Evolutionary conservation across 1,140 invertebrate species (phyloP).

Genomic region (Trichogramma pretiosum): DNA sequence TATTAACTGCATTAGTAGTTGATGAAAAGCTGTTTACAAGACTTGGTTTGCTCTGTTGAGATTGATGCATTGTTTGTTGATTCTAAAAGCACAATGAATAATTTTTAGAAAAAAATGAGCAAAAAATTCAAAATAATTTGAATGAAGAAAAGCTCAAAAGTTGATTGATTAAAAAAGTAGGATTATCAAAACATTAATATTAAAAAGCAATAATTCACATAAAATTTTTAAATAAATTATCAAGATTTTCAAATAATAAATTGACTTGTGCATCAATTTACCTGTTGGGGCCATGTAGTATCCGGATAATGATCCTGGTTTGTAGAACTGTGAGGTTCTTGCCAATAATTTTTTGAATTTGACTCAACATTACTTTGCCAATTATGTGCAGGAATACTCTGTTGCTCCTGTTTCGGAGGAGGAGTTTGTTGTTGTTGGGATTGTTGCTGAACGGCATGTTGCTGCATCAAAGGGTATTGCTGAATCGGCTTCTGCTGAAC

Average conservation of each 20-base stretch:
- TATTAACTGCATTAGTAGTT: slow-evolving; percentile 8
- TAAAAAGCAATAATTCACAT: too few species aligned
- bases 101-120: slow-evolving; percentile 8
- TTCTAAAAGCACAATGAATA: slow-evolving; percentile 8
- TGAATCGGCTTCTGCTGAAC: slow-evolving; percentile 15
- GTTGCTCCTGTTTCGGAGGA: slow-evolving; percentile 29
- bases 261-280: too few species aligned
- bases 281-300: slow-evolving; percentile 20
- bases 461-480: neutral
- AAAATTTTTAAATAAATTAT: neutral
- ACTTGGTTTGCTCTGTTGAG: slow-evolving; percentile 12
- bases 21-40: too few species aligned
- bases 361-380: slow-evolving; percentile 29
- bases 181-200: too few species aligned
- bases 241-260: neutral
- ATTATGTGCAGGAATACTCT: slow-evolving; percentile 19
- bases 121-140: neutral
- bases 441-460: neutral
- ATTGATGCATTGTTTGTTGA: slow-evolving; percentile 3
- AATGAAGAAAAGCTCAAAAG: too few species aligned
- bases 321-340: slow-evolving; percentile 18
- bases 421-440: neutral
- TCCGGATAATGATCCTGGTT: slow-evolving; percentile 22
- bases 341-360: slow-evolving; percentile 24
- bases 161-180: too few species aligned